Percentiles rank a stretch among this genome's conserved stretches.
phyloP scores from a whole-genome alignment of 2,113 vertebrate species.

The Notarius quadriscutis region DNA sequence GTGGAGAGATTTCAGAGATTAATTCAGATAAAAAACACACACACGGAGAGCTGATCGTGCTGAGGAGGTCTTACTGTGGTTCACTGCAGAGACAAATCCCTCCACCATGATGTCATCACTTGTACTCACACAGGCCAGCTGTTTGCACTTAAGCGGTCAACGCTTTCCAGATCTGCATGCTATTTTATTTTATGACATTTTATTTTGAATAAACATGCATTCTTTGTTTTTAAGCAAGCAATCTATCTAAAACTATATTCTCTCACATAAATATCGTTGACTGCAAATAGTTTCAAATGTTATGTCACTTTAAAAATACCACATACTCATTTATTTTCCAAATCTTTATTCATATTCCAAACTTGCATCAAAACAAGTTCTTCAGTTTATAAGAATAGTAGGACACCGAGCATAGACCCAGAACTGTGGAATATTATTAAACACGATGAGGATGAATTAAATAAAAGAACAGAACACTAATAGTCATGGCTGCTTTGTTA shows the following conservation, averaged over 20 bases:
- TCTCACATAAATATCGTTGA: conserved; percentile 15
- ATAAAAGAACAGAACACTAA: background rate
- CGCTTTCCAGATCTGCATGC: conserved; percentile 48
- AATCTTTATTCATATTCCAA: conserved; percentile 59
- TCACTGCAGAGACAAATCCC: conserved; percentile 55
- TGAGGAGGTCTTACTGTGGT: background rate
- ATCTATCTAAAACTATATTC: background rate
- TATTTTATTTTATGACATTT: conserved; percentile 25
- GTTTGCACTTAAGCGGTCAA: conserved; percentile 56
- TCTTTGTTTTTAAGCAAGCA: conserved; percentile 35
- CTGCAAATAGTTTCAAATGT: background rate
- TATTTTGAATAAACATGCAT: background rate
- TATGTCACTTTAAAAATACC: background rate
- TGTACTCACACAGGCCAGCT: conserved; percentile 69
- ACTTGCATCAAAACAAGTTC: conserved; percentile 43
- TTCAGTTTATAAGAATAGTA: conserved; percentile 53
- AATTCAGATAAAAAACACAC: conserved; percentile 4
- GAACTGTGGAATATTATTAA: conserved; percentile 59
- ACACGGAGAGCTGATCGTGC: conserved; percentile 12
- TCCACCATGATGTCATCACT: conserved; percentile 68
- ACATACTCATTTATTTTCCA: conserved; percentile 48
- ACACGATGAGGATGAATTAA: conserved; percentile 24
- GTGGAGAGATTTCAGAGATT: background rate
- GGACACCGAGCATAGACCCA: conserved; percentile 55
- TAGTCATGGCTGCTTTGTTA: background rate